Evolutionary conservation across 1,140 invertebrate species (phyloP).

Genomic region (Drosophila oshimai): DNA sequence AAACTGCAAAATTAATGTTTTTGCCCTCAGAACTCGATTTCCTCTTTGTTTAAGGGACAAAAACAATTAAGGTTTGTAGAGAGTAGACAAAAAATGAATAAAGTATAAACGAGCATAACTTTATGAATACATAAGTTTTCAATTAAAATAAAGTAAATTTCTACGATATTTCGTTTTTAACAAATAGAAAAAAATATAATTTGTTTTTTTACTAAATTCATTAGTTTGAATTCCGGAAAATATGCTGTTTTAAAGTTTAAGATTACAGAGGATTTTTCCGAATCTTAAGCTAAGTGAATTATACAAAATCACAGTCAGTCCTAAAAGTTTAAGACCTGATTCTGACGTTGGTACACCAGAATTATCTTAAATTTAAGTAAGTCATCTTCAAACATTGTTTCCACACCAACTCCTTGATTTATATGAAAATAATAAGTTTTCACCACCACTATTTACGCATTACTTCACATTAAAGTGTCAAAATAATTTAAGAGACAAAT

Average conservation of each 20-base stretch:
- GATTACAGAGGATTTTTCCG: too few species aligned
- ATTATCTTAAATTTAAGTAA: too few species aligned
- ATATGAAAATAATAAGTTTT: background rate
- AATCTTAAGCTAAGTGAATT: too few species aligned
- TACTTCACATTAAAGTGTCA: conserved; percentile 57
- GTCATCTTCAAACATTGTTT: background rate
- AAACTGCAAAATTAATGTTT: conserved; percentile 74
- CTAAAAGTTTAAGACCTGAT: too few species aligned
- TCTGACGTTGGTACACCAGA: too few species aligned
- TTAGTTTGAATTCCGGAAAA: too few species aligned
- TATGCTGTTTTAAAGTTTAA: too few species aligned
- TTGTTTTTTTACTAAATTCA: too few species aligned
- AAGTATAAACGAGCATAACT: background rate
- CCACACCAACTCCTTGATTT: background rate
- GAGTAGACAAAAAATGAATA: background rate
- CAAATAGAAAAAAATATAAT: background rate
- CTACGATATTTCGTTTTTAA: too few species aligned
- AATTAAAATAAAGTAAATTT: background rate
- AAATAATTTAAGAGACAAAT: conserved; percentile 59
- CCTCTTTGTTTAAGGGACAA: background rate
- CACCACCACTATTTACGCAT: background rate
- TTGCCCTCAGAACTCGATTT: conserved; percentile 11
- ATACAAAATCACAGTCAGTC: too few species aligned
- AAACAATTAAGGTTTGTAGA: background rate
- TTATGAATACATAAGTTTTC: background rate